Conservation (phyloP, 2,797 vertebrate species). For the Choloepus didactylus region DNA sequence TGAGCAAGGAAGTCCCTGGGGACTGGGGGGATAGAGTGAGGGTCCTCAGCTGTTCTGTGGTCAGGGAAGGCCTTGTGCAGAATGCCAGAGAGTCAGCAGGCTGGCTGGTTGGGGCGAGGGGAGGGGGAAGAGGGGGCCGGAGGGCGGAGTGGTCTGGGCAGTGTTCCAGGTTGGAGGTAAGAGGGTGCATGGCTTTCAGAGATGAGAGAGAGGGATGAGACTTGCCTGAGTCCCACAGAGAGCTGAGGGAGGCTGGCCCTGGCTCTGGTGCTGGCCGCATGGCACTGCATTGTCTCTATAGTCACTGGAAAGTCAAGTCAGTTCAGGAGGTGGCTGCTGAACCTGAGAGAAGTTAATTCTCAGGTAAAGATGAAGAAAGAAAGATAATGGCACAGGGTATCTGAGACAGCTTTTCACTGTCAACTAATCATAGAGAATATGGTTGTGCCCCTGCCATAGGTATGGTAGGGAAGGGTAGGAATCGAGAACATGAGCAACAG, state of each 20-base stretch:
- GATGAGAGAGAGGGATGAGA: background rate
- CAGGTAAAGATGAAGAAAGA: background rate
- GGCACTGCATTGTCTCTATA: background rate
- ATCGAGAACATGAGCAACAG: fast-evolving
- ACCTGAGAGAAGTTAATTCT: background rate
- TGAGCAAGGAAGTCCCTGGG: background rate
- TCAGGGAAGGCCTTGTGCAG: background rate
- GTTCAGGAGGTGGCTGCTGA: background rate
- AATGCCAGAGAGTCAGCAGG: fast-evolving
- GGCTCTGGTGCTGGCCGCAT: background rate
- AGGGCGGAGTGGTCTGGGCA: background rate
- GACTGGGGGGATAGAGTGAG: background rate
- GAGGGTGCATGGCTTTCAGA: background rate
- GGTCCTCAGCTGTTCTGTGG: background rate
- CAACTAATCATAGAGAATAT: fast-evolving
- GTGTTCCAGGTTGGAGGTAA: background rate
- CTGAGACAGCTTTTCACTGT: background rate
- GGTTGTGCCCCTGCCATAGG: background rate
- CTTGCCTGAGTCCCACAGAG: background rate
- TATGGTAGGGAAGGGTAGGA: background rate
- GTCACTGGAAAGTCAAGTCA: background rate
- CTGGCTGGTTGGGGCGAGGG: background rate
- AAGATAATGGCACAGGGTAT: background rate
- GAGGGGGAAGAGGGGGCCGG: too few relatives aligned
- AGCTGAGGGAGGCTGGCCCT: background rate